phyloP scores from a whole-genome alignment of 2,888 invertebrate genomes.

The Lepidonotus clava region DNA sequence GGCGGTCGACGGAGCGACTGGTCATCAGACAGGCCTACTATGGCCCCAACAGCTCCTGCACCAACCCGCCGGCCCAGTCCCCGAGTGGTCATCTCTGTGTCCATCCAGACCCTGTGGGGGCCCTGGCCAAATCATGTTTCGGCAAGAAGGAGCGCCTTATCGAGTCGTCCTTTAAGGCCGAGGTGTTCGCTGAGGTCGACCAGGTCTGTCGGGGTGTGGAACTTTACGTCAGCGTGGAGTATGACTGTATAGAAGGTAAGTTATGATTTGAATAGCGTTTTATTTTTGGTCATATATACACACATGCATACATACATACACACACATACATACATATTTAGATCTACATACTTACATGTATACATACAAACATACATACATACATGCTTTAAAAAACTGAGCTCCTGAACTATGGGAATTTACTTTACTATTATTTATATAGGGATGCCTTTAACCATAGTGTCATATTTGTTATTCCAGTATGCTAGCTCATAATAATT shows the following conservation, averaged over 20 bases:
- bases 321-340: too few species aligned
- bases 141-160: conserved; percentile 14
- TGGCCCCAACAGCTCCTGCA: background rate
- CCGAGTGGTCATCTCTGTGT: background rate
- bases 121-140: background rate
- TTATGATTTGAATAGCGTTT: too few species aligned
- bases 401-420: too few species aligned
- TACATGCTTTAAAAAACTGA: too few species aligned
- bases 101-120: conserved; percentile 22
- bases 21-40: conserved; percentile 1
- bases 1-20: background rate
- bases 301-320: too few species aligned
- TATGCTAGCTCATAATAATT: too few species aligned
- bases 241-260: conserved; percentile 30
- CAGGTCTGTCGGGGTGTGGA: background rate
- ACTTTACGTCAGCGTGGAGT: background rate
- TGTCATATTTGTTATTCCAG: too few species aligned
- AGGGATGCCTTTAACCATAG: too few species aligned
- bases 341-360: too few species aligned
- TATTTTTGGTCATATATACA: too few species aligned
- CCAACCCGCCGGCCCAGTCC: background rate
- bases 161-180: background rate
- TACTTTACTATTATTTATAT: too few species aligned
- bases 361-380: too few species aligned
- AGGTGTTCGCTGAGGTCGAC: background rate